Conservation (phyloP, 2,113 vertebrate species). For the Spea bombifrons region DNA sequence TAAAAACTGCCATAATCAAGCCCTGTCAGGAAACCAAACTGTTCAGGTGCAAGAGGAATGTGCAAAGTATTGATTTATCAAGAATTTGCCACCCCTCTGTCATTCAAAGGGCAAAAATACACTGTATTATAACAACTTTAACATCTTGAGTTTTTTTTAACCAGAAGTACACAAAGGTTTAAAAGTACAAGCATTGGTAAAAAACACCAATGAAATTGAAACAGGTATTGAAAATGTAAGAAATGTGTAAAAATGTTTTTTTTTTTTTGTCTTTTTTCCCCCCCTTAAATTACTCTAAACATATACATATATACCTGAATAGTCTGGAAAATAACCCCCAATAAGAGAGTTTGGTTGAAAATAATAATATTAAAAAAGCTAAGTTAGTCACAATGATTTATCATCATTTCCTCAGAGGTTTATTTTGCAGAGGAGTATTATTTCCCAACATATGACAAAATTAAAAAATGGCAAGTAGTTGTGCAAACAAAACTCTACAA, state of each 20-base stretch:
- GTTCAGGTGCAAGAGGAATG: too few relatives aligned
- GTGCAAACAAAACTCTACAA: slow-evolving; percentile 67
- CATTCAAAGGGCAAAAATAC: not conserved
- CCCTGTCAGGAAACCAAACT: too few relatives aligned
- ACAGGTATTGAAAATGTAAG: slow-evolving; percentile 60
- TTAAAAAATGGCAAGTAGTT: slow-evolving; percentile 64
- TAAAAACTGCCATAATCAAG: not conserved
- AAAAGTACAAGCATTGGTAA: slow-evolving; percentile 55
- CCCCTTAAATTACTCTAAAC: slow-evolving; percentile 56
- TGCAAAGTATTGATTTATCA: too few relatives aligned
- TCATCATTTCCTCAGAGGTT: slow-evolving; percentile 60
- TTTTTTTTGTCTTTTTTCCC: slow-evolving; percentile 6
- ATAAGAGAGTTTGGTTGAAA: slow-evolving; percentile 57
- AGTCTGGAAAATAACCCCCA: slow-evolving; percentile 57
- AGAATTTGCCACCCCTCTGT: not conserved
- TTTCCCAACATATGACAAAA: slow-evolving; percentile 67
- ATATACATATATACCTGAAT: slow-evolving; percentile 58
- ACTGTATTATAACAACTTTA: not conserved
- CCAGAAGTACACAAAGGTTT: slow-evolving; percentile 1
- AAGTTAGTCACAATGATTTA: slow-evolving; percentile 61
- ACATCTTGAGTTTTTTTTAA: not conserved
- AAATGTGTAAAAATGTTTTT: slow-evolving; percentile 59
- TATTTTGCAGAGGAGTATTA: slow-evolving; percentile 55
- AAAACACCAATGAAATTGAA: slow-evolving; percentile 57
- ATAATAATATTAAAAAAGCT: slow-evolving; percentile 53